Evolutionary conservation across 2,797 vertebrate genomes (phyloP).

Genomic region (Iguana delicatissima): DNA sequence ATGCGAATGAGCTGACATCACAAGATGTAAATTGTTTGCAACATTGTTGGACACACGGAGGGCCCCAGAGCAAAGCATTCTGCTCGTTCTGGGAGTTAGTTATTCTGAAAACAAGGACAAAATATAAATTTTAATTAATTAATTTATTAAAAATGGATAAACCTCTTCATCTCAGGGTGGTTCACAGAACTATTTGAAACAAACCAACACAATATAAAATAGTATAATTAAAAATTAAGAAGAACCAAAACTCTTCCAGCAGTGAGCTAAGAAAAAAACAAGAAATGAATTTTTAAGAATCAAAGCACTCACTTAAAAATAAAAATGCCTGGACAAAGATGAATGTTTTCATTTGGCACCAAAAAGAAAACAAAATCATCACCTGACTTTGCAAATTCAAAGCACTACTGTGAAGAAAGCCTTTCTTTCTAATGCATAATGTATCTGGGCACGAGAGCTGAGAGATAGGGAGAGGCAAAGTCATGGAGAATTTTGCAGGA

Average conservation of each 20-base stretch:
- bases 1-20: not conserved
- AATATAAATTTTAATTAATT: no score
- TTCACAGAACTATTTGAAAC: no score
- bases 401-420: no score
- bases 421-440: not conserved
- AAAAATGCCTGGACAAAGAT: not conserved
- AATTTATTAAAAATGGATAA: no score
- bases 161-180: no score
- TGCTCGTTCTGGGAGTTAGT: not conserved
- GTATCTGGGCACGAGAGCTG: not conserved
- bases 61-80: not conserved
- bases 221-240: not conserved
- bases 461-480: not conserved
- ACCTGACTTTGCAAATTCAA: not conserved
- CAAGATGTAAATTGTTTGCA: not conserved
- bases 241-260: not conserved
- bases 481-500: not conserved
- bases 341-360: not conserved
- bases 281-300: not conserved
- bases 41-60: not conserved
- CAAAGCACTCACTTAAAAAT: not conserved
- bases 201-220: no score
- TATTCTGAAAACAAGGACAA: not conserved
- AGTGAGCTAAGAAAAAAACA: not conserved
- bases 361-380: not conserved